These are phyloP conservation scores for Dasyurus viverrinus DNA, from an alignment of 2,113 vertebrate genomes.

Conservation along the genomic window DNA sequence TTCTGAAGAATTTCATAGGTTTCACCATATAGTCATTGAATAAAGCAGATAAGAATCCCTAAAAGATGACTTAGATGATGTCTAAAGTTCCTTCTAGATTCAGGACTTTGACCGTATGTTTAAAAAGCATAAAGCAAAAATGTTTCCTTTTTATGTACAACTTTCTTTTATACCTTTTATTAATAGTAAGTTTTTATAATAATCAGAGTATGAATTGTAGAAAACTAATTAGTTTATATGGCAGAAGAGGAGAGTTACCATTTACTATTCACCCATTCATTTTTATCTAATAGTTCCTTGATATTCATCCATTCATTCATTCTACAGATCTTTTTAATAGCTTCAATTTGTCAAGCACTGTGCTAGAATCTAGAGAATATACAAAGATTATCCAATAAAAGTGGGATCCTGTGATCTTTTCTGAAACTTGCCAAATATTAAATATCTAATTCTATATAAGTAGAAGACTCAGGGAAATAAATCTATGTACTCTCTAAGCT, in stretches of 20 bases:
- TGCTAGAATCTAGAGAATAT: background rate
- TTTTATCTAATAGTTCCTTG: background rate
- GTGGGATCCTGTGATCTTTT: background rate
- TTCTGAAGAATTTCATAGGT: background rate
- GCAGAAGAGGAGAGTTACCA: background rate
- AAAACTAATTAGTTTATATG: background rate
- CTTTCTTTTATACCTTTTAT: background rate
- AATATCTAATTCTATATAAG: background rate
- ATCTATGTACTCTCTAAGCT: background rate
- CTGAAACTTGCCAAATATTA: background rate
- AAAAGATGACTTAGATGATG: background rate
- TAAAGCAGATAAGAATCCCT: background rate
- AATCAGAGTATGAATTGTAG: background rate
- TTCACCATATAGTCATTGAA: background rate
- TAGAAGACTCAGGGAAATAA: background rate
- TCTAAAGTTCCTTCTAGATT: background rate
- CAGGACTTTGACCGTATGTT: background rate
- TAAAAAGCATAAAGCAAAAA: background rate
- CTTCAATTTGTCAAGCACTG: background rate
- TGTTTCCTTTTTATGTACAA: background rate
- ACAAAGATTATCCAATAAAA: background rate
- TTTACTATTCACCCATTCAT: background rate
- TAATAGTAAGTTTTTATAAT: background rate
- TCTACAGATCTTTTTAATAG: background rate
- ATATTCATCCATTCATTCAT: background rate